Evolutionary conservation across 2,888 invertebrate species (phyloP), one percentile per base, ranked within the genome.

Genomic region (Gryllus longicercus): DNA sequence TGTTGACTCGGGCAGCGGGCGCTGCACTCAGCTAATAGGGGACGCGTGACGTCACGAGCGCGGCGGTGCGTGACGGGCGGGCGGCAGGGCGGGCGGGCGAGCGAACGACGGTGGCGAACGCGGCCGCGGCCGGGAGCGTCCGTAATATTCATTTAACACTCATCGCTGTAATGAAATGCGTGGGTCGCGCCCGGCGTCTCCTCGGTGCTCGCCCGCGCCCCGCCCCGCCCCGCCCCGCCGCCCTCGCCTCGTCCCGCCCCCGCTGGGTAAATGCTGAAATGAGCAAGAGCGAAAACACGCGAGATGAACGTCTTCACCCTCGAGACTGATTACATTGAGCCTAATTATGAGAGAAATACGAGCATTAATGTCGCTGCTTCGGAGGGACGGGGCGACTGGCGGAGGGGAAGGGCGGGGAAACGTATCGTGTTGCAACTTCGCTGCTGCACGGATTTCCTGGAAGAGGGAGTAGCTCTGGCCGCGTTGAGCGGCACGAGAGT

Each of bases 41-140:
- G 38, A 38, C 38, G 38, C 38, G 38, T 38, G 38, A 38, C 38
- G 38, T 38, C 38, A 38, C 8, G 38, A 38, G 38, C 38, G 38
- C 76, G 18, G 49, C 50, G n/a, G 18, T 18, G 49, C 49, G 38
- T 38, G 49, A 38, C 38, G 38, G 38, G 38, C 38, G 38, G 38
- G 38, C 5, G 38, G 38, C 38, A 5, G 5, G 38, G 77, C 50
- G 21, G 75, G 79, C 75, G n/a, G 50, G 79, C 49, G 76, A 79
- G 79, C 51, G 76, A 76, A 38, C 51, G 79, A 51, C 51, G 79
- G 50, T 79, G 25, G 50, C 38, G 49, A 16, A 14, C 84, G 84
- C 88, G 25, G 51, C 88, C 87, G 83, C 86, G 86, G 82, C 86
- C 85, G 86, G 86, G 87, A 85, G 82, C 89, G 85, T 49, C 23